Base-by-base conservation (phyloP, 1,140 invertebrate genomes). In the Drosophila cardini region DNA sequence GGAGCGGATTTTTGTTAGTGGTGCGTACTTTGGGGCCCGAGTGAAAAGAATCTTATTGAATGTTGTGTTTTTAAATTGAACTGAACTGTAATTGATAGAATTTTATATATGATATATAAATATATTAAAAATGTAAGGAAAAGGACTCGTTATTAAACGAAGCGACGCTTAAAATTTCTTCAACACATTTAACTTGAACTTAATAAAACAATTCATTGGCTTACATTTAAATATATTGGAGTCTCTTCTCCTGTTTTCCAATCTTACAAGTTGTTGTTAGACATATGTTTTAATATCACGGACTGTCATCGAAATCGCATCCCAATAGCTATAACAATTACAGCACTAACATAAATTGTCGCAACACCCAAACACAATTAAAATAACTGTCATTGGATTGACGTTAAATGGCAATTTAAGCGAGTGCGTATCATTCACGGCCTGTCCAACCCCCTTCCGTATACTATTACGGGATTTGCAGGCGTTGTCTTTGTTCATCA, bases 361-460 rank as follows among this genome's bases (percentile, higher is more conserved):
- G 68, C 80, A 90, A 68, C 77, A 86, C 77, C 82, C 82, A 86
- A 90, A 90, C 67, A 86, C 87, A 90, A 90, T 90, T 90, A 90
- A 90, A 90, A 83, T 86, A 87, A 90, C 82, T 90, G 87, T 80
- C 87, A 90, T 90, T 90, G 87, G 83, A 90, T 90, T 90, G 86
- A 82, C 87, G 84, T 87, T 90, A 86, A 90, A 90, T 90, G 87
- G 81, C 87, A 90, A 90, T 90, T 90, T 90, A 80, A 80, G 69
- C 82, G 80, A 90, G 87, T 90, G 87, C 82, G 87, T 80, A 84
- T 90, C 87, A 73, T 90, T 86, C 81, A 74, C 77, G 79, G 78
- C 50, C 63, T 60, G 62, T 65, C 34, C 52, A 40, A 48, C 30
- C 21, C 16, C 21, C 10, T 16, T 48, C 13, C 15, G 9, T 13